These are phyloP conservation scores for Pyrocoelia pectoralis DNA, from an alignment of 2,888 invertebrate species.

Conservation along the genomic window DNA sequence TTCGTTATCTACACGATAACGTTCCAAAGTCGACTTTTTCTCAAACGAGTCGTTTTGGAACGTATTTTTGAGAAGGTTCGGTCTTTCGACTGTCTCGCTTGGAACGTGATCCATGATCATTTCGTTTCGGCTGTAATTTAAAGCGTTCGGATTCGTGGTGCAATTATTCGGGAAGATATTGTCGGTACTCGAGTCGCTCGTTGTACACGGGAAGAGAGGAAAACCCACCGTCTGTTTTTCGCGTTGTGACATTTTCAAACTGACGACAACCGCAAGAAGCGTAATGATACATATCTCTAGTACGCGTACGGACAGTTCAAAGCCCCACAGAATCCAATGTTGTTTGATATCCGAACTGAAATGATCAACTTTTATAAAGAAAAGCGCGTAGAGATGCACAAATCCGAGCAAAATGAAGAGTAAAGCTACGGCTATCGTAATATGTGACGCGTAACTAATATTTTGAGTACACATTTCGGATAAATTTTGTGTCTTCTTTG, in stretches of 20 bases:
- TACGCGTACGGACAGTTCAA: conserved; percentile 84
- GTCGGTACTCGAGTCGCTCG: conserved; percentile 84
- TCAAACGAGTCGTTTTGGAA: conserved; percentile 71
- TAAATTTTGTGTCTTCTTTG: conserved; percentile 80
- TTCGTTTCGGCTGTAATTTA: conserved; percentile 75
- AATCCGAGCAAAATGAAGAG: conserved; percentile 84
- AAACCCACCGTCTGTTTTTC: conserved; percentile 78
- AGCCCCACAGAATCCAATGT: conserved; percentile 93
- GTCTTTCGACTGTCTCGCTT: conserved; percentile 61
- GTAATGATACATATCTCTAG: conserved; percentile 90
- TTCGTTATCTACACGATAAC: conserved; percentile 67
- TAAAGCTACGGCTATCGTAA: conserved; percentile 86
- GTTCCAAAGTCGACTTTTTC: conserved; percentile 70
- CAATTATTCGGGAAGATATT: conserved; percentile 88
- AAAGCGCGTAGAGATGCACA: conserved; percentile 83
- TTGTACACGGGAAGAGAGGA: conserved; percentile 82
- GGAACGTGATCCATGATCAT: conserved; percentile 60
- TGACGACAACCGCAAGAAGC: conserved; percentile 86
- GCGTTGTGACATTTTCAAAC: conserved; percentile 70
- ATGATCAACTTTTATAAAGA: conserved; percentile 65
- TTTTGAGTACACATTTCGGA: conserved; percentile 79
- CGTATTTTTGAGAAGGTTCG: conserved; percentile 65
- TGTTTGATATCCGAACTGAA: conserved; percentile 69
- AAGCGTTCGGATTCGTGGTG: conserved; percentile 84
- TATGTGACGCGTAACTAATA: conserved; percentile 87